A percentile compares a stretch with the other conserved stretches of the same genome.
phyloP scores from a whole-genome alignment of 1,140 invertebrate genomes.

The Aphelenchoides besseyi region DNA sequence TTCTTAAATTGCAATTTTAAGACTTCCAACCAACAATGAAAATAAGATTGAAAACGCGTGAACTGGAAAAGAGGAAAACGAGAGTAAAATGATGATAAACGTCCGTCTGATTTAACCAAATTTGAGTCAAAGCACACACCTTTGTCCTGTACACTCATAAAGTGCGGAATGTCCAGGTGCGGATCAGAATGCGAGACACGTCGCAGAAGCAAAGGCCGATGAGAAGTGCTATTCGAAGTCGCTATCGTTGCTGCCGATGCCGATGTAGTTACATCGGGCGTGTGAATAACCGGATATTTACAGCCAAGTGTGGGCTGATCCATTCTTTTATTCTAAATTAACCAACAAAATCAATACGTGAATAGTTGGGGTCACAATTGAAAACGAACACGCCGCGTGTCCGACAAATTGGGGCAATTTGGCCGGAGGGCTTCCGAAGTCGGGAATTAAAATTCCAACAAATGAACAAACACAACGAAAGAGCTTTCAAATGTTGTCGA shows the following conservation, averaged over 20 bases:
- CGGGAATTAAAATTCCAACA: not conserved
- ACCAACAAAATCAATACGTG: slow-evolving; percentile 1
- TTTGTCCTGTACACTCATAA: slow-evolving; percentile 13
- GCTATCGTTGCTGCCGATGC: not conserved
- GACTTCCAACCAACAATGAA: too few species aligned
- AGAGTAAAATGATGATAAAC: too few species aligned
- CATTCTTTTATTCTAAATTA: slow-evolving; percentile 15
- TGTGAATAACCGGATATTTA: slow-evolving; percentile 17
- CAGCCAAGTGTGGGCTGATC: slow-evolving; percentile 8
- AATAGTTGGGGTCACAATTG: not conserved
- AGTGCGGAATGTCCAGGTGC: slow-evolving; percentile 14
- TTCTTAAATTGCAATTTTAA: too few species aligned
- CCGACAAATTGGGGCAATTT: not conserved
- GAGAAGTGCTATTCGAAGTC: not conserved
- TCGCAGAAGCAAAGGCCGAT: slow-evolving; percentile 2
- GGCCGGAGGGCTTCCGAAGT: too few species aligned
- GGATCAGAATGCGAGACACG: slow-evolving; percentile 12
- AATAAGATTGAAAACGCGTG: too few species aligned
- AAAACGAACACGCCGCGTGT: not conserved
- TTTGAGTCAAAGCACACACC: too few species aligned
- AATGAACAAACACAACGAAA: not conserved
- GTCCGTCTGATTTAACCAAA: too few species aligned
- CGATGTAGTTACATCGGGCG: not conserved
- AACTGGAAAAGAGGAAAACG: too few species aligned
- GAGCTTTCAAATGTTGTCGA: not conserved